A percentile compares a stretch with the other conserved stretches of the same genome.
phyloP scores from a whole-genome alignment of 2,797 vertebrate species.

The Darevskia mixta region DNA sequence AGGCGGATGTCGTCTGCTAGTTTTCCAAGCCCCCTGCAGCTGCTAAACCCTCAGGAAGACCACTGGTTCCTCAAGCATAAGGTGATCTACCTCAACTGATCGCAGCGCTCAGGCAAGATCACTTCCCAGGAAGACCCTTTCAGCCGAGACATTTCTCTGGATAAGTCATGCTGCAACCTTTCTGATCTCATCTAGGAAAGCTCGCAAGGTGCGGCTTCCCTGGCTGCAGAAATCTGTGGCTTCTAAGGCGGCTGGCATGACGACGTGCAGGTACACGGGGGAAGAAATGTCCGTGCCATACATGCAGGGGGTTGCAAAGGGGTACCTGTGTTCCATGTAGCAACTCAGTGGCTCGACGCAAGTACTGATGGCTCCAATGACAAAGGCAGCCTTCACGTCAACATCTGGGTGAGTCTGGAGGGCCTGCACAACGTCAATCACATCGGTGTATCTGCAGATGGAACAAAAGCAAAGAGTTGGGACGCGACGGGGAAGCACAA shows the following conservation, averaged over 20 bases:
- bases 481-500: slow-evolving; percentile 16
- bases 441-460: slow-evolving; percentile 88
- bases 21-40: not conserved
- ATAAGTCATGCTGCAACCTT: not conserved
- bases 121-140: not conserved
- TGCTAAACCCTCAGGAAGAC: not conserved
- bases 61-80: not conserved
- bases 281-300: rapidly evolving
- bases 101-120: not conserved
- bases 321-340: slow-evolving; percentile 93
- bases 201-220: not conserved
- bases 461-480: not conserved
- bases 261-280: rapidly evolving
- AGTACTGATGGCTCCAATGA: slow-evolving; percentile 87
- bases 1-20: no score
- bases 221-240: not conserved
- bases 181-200: not conserved
- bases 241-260: no score
- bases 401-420: slow-evolving; percentile 91
- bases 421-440: slow-evolving; percentile 92
- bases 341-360: slow-evolving; percentile 92
- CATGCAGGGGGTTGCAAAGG: not conserved
- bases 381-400: slow-evolving; percentile 83
- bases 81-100: not conserved
- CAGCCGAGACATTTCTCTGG: not conserved